A percentile compares a stretch with the other conserved stretches of the same genome.
These are phyloP conservation scores for Parnassius orleans DNA, from an alignment of 2,888 invertebrate species.

Conservation along the genomic window DNA sequence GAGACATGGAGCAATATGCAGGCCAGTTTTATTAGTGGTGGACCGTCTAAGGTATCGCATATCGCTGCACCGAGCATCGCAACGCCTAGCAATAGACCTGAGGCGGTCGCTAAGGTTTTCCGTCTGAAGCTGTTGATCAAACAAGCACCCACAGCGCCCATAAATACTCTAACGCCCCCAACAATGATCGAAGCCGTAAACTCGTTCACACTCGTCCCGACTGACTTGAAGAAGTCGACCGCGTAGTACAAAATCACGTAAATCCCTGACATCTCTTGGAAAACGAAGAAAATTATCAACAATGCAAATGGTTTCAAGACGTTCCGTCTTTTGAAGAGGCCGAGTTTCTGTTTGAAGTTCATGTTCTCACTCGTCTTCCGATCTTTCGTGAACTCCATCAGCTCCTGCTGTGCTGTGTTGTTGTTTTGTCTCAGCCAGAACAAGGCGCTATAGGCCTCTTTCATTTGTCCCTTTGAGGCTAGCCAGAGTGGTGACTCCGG, in stretches of 20 bases:
- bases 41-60: constrained; percentile 78
- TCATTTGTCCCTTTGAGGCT: constrained; percentile 80
- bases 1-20: constrained; percentile 85
- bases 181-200: constrained; percentile 86
- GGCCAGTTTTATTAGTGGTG: constrained; percentile 72
- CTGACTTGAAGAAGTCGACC: constrained; percentile 85
- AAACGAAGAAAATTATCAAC: constrained; percentile 83
- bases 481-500: constrained; percentile 87
- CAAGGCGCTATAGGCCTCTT: constrained; percentile 82
- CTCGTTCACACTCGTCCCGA: constrained; percentile 83
- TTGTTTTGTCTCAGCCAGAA: constrained; percentile 84
- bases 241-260: constrained; percentile 88
- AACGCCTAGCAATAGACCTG: constrained; percentile 83
- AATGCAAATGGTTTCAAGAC: constrained; percentile 85
- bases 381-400: constrained; percentile 80
- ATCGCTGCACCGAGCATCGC: constrained; percentile 84
- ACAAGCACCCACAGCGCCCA: constrained; percentile 84
- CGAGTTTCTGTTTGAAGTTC: constrained; percentile 63
- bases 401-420: constrained; percentile 82
- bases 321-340: constrained; percentile 71
- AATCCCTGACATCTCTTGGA: constrained; percentile 87
- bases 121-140: constrained; percentile 84
- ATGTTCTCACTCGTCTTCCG: constrained; percentile 59
- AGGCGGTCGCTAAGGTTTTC: constrained; percentile 82
- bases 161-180: constrained; percentile 83